Conservation (phyloP, 2,797 vertebrate genomes). For the Toxotes lorentzi region DNA sequence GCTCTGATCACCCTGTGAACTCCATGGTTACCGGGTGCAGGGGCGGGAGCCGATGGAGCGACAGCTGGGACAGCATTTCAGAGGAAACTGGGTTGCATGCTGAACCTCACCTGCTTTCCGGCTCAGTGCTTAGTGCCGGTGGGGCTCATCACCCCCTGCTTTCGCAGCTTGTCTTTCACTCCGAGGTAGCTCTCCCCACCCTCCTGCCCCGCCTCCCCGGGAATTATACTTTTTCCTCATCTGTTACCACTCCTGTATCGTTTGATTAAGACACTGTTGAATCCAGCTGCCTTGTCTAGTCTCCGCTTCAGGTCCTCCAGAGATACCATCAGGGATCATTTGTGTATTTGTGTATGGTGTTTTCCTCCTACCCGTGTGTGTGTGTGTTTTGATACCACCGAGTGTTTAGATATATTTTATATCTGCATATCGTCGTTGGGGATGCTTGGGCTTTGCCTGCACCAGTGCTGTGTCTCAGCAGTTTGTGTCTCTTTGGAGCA, state of each 20-base stretch:
- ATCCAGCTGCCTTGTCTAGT: conserved; percentile 60
- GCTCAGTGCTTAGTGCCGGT: conserved; percentile 35
- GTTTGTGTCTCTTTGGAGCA: conserved; percentile 41
- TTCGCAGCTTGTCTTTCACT: conserved; percentile 53
- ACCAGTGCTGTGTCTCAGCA: conserved; percentile 41
- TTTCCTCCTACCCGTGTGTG: conserved; percentile 25
- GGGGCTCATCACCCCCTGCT: conserved; percentile 49
- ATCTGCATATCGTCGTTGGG: conserved; percentile 31
- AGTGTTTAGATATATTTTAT: conserved; percentile 48
- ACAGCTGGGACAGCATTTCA: conserved; percentile 52
- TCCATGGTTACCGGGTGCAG: conserved; percentile 40
- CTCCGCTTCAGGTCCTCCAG: conserved; percentile 50
- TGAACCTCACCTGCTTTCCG: conserved; percentile 67
- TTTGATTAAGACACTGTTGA: conserved; percentile 69
- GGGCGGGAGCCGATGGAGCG: conserved; percentile 13
- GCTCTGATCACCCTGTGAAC: conserved; percentile 56
- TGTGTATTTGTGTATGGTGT: conserved; percentile 37
- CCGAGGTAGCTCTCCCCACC: not conserved
- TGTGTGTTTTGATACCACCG: conserved; percentile 27
- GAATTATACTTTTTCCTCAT: conserved; percentile 48
- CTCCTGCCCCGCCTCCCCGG: conserved; percentile 26
- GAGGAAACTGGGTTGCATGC: conserved; percentile 50
- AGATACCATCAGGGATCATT: conserved; percentile 58
- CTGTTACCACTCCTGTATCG: conserved; percentile 53
- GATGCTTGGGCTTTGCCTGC: conserved; percentile 38